Base-by-base conservation (phyloP, 30 jellyfish, hydroid and myxozoan genomes). In the Chironex yamaguchii region DNA sequence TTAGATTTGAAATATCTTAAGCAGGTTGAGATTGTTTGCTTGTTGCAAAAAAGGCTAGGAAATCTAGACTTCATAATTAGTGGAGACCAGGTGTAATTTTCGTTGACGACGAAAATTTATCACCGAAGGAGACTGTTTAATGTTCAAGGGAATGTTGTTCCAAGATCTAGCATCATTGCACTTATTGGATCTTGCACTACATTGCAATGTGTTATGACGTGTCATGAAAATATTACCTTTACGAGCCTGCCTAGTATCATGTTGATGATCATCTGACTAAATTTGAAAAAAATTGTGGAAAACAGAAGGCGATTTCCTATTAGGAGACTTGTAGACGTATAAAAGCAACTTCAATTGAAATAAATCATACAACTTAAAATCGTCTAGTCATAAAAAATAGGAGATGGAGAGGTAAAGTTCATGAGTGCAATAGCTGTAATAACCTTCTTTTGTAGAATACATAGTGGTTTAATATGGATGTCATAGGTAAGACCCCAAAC, bases 161-260 rank as follows among this genome's bases (percentile, higher is more conserved):
- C 86, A 72, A 51, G 86, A n/a, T 72, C 29, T 72, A 42, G 86
- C 86, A 9, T 74, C 86, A 20, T 74, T 63, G 24, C 53, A 75
- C 34, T 76, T 75, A 2, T 49, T 50, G 11, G 67, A 75, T 71
- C 85, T 36, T 71, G 24, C n/a, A 26, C 85, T 72, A 71, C 25
- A 32, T 29, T 71, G 85, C 42, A 42, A 20, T 30, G 87, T 75
- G 34, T 75, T 75, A 11, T 75, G 24, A 75, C 87, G 52, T 4
- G 49, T 75, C 79, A 75, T 50, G 34, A 75, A 75, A 49, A 75
- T 75, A 75, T 75, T 17, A 49, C 87, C 87, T 29, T 75, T 75
- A 50, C 34, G 9, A 75, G 87, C 79, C 87, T 75, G 88, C 52
- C 88, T 53, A 14, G 87, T 49, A 75, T 75, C 77, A 75, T 75